Base-by-base conservation (phyloP, 2,113 vertebrate genomes). In the Lampris incognitus region DNA sequence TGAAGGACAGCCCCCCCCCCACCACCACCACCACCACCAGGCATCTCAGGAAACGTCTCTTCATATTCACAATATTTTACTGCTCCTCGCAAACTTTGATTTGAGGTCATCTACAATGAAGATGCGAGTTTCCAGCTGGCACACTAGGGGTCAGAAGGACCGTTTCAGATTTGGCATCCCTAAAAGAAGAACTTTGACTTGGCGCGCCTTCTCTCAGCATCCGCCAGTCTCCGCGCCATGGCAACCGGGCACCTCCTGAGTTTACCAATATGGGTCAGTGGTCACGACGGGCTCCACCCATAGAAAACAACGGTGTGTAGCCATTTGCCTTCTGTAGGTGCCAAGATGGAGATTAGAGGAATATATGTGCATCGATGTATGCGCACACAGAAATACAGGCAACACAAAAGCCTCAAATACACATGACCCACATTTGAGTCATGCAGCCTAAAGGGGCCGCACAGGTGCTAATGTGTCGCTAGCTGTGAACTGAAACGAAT, bases 221-320 rank as follows among this genome's bases (percentile, higher is more conserved):
- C 82, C 73, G 66, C 59, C 64, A 73, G 83, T 59, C 63, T 48
- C 42, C 68, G 69, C 24, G 56, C 82, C 89, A 85, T 91, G 88
- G 86, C 79, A 87, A 90, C 69, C 46, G 66, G 57, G 66, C 9
- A 41, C 77, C 76, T 88, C 84, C 58, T 57, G 79, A 88, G 83
- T 82, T 64, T 55, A 79, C 58, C 56, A 62, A 82, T 89, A 84
- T 92, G 92, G 90, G 91, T 92, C 91, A 93, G 76, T 78, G 80
- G 84, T 82, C 83, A 76, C 72, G 69, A 13, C n/a, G 79, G 74
- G 70, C 79, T 90, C 74, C 82, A 79, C 83, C 87, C 75, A 72
- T 55, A 86, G 77, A 58, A 79, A 83, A 83, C 81, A 60, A 77
- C 6, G 61, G 78, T 81, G 58, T 70, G 55, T 76, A 60, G 55